Evolutionary conservation across 2,888 invertebrate genomes (phyloP), one percentile per base, ranked within the genome.

Genomic region (Phortica okadai): DNA sequence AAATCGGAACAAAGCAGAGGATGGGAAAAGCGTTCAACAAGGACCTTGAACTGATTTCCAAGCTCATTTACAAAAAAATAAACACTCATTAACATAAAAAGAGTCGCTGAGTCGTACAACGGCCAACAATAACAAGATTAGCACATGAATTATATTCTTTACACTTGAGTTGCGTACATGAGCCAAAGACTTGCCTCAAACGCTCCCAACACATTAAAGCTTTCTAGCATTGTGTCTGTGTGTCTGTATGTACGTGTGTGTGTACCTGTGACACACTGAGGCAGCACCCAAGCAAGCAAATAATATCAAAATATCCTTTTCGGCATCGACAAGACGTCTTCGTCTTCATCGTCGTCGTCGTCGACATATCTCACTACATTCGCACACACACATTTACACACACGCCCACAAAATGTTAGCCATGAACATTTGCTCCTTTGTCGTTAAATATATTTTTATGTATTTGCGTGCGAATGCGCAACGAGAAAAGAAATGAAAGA

Each of bases 11-110:
- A 33, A 33, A 33, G 33, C 1, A 33, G 2, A 5, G 33, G 3
- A 33, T 33, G 33, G 33, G 33, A 33, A 5, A 33, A 33, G 76
- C 69, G 73, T 73, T 76, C 14, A 41, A 33, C 41, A 80, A 84
- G 88, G 90, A 90, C 90, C 89, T 90, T 89, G 90, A 90, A 90
- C 90, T 84, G 89, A 82, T 88, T 33, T 33, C 33, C 3, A 89
- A 89, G 90, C 88, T 88, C 86, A 88, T 89, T 88, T 86, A 87
- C 85, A 21, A 21, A 21, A 21, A 21, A 21, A 21, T 21, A 42
- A 6, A 67, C 67, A 11, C 33, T 33, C 33, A 33, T 33, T 33
- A 33, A 33, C 33, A 33, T 33, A 33, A 33, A 33, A 33, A 33
- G 33, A 33, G 33, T 33, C 33, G 33, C 33, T 33, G 3, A 33